A percentile compares a stretch with the other conserved stretches of the same genome.
phyloP scores from a whole-genome alignment of 2,113 vertebrate genomes.

The Orycteropus afer region DNA sequence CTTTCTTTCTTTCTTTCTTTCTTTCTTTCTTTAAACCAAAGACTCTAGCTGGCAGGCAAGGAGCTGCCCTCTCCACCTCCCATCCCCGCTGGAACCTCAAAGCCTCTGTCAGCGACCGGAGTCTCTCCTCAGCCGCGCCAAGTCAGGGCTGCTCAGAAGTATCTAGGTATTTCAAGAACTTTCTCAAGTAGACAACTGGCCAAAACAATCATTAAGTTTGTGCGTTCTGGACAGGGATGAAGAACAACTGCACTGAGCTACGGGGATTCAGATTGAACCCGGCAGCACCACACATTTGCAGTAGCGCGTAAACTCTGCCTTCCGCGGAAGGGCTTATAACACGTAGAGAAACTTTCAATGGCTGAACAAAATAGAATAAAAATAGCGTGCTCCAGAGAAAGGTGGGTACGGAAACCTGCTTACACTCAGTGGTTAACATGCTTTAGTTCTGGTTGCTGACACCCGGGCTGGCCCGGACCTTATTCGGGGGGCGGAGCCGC shows the following conservation, averaged over 20 bases:
- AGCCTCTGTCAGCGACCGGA: background rate
- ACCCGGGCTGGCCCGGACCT: slow-evolving; percentile 35
- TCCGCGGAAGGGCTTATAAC: slow-evolving; percentile 4
- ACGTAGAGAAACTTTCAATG: background rate
- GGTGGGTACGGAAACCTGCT: background rate
- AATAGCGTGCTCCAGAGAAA: background rate
- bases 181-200: background rate
- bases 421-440: background rate
- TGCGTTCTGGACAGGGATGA: background rate
- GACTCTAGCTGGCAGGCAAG: background rate
- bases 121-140: background rate
- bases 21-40: slow-evolving; percentile 26
- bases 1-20: too few species aligned
- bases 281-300: background rate
- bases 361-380: slow-evolving; percentile 11
- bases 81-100: background rate
- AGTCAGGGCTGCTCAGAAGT: background rate
- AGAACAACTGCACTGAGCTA: background rate
- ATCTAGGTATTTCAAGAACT: slow-evolving; percentile 54
- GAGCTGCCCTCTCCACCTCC: background rate
- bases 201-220: slow-evolving; percentile 45
- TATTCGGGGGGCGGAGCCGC: background rate
- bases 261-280: background rate
- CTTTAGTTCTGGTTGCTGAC: background rate
- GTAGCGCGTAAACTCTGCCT: background rate